Percentiles rank a stretch among this genome's conserved stretches.
Conservation (phyloP, 2,888 invertebrate genomes). For the Drosophila dives region DNA sequence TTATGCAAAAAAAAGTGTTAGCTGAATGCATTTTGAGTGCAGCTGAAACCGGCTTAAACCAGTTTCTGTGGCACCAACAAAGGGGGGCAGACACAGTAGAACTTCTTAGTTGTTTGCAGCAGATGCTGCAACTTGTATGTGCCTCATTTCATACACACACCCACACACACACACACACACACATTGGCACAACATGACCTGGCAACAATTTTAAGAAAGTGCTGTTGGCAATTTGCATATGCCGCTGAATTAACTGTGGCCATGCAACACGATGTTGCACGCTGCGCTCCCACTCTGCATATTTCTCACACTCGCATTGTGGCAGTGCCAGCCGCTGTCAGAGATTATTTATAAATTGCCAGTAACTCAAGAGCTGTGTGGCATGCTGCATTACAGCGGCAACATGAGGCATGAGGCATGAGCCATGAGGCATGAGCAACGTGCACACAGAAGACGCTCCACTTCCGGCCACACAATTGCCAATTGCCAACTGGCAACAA, state of each 20-base stretch:
- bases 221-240: constrained; percentile 59
- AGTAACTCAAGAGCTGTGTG: constrained; percentile 45
- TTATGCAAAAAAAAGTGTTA: background rate
- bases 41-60: constrained; percentile 13
- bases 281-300: constrained; percentile 24
- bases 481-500: constrained; percentile 27
- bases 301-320: constrained; percentile 49
- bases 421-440: constrained; percentile 16
- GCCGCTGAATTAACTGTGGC: constrained; percentile 46
- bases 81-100: background rate
- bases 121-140: constrained; percentile 24
- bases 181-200: constrained; percentile 23
- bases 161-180: constrained; percentile 8
- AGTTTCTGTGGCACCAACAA: constrained; percentile 10
- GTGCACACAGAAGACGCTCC: constrained; percentile 41
- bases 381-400: constrained; percentile 26
- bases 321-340: constrained; percentile 8
- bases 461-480: constrained; percentile 56
- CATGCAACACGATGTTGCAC: constrained; percentile 39
- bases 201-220: constrained; percentile 47
- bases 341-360: constrained; percentile 37
- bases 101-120: constrained; percentile 9
- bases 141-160: constrained; percentile 17
- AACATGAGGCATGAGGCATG: constrained; percentile 25
- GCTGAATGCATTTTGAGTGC: background rate